Evolutionary conservation across 1,140 invertebrate species (phyloP).

Genomic region (Gonioctena quinquepunctata): DNA sequence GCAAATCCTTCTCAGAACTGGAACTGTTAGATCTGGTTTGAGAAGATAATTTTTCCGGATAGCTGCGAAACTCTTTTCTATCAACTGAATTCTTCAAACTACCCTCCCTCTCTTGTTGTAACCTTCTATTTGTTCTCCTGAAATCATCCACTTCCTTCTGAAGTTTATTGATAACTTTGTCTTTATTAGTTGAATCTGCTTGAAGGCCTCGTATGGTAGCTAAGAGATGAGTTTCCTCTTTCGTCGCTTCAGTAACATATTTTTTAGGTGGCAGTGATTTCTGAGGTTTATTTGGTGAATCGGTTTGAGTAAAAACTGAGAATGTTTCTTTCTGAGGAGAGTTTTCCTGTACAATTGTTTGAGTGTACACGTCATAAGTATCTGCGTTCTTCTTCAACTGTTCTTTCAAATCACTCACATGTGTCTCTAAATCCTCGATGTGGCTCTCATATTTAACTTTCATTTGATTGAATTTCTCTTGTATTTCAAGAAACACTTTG

Average conservation of each 20-base stretch:
- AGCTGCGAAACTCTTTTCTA: conserved; percentile 49
- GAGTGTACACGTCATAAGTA: conserved; percentile 10
- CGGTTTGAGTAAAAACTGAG: conserved; percentile 39
- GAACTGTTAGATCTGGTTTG: conserved; percentile 57
- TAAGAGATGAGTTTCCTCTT: conserved; percentile 75
- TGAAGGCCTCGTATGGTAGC: conserved; percentile 78
- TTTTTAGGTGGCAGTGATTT: conserved; percentile 22
- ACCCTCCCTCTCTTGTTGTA: conserved; percentile 76
- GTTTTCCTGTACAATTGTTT: conserved; percentile 16
- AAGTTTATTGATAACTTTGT: conserved; percentile 69
- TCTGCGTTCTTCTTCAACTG: conserved; percentile 45
- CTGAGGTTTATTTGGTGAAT: conserved; percentile 18
- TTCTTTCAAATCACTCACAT: conserved; percentile 57
- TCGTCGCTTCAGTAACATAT: conserved; percentile 41
- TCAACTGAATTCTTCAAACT: conserved; percentile 55
- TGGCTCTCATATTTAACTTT: conserved; percentile 75
- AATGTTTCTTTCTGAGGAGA: conserved; percentile 45
- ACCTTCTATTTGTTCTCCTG: conserved; percentile 71
- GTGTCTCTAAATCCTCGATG: conserved; percentile 72
- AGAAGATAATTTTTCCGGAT: conserved; percentile 43
- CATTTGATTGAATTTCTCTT: conserved; percentile 74
- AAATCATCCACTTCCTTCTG: conserved; percentile 75
- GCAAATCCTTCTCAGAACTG: conserved; percentile 42
- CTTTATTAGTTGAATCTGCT: conserved; percentile 71
- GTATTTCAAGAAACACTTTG: conserved; percentile 68